Percentiles rank a stretch among this genome's conserved stretches.
These are phyloP conservation scores for Drosophila prostipennis DNA, from an alignment of 2,888 invertebrate genomes.

Conservation along the genomic window DNA sequence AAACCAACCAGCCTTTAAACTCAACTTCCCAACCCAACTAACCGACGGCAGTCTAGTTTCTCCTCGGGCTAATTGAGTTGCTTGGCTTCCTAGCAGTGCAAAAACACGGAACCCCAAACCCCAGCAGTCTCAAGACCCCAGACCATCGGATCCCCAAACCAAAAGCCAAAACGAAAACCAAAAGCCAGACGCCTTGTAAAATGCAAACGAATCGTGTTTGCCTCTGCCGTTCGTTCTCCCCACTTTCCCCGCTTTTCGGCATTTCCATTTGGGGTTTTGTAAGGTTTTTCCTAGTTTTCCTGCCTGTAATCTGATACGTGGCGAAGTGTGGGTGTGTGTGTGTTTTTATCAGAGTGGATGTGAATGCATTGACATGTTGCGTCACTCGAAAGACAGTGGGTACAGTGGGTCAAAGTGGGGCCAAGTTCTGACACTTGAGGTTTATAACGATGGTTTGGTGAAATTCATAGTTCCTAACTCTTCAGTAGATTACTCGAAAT, in stretches of 20 bases:
- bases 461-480: too few relatives aligned
- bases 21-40: neutral
- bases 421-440: neutral
- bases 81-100: conserved; percentile 65
- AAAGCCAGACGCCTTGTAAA: conserved; percentile 46
- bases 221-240: neutral
- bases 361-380: conserved; percentile 48
- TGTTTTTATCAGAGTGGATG: conserved; percentile 6
- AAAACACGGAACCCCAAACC: conserved; percentile 23
- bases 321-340: conserved; percentile 15
- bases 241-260: conserved; percentile 9
- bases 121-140: neutral
- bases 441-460: too few relatives aligned
- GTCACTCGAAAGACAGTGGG: conserved; percentile 31
- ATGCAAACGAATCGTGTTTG: conserved; percentile 57
- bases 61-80: conserved; percentile 72
- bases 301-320: conserved; percentile 65
- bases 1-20: neutral
- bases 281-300: conserved; percentile 70
- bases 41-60: conserved; percentile 26
- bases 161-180: conserved; percentile 28
- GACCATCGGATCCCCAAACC: conserved; percentile 5
- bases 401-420: conserved; percentile 25
- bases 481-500: neutral
- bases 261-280: conserved; percentile 43